A percentile compares a stretch with the other conserved stretches of the same genome.
phyloP scores from a whole-genome alignment of 2,797 vertebrate species.

The Lindbergichthys nudifrons region DNA sequence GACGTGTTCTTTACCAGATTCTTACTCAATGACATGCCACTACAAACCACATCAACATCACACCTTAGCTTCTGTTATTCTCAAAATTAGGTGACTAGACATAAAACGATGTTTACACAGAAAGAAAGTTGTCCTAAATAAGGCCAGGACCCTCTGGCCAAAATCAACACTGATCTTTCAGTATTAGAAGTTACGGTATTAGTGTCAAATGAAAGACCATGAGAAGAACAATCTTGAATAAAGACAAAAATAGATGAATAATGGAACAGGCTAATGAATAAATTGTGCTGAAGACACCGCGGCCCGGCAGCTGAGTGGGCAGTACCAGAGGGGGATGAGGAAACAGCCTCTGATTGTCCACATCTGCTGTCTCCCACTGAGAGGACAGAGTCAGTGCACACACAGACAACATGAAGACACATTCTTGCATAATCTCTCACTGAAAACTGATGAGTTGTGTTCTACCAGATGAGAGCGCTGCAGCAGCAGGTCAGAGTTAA shows the following conservation, averaged over 20 bases:
- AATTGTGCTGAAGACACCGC: constrained; percentile 11
- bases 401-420: constrained; percentile 21
- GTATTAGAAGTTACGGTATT: background rate
- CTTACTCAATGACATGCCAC: background rate
- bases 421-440: constrained; percentile 32
- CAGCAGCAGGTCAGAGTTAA: too few relatives aligned
- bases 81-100: background rate
- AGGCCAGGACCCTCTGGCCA: background rate
- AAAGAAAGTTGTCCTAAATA: background rate
- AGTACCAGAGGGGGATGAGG: constrained; percentile 17
- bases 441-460: background rate
- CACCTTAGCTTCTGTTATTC: background rate
- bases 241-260: constrained; percentile 18
- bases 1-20: constrained; percentile 23
- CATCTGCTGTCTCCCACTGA: constrained; percentile 31
- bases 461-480: too few relatives aligned
- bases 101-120: background rate
- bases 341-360: constrained; percentile 45
- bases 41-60: constrained; percentile 11
- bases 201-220: background rate
- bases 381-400: constrained; percentile 9
- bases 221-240: background rate
- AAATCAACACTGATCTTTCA: background rate
- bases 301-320: constrained; percentile 31
- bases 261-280: constrained; percentile 18